phyloP scores from a whole-genome alignment of 2,113 vertebrate species.

The Vireo altiloquus region DNA sequence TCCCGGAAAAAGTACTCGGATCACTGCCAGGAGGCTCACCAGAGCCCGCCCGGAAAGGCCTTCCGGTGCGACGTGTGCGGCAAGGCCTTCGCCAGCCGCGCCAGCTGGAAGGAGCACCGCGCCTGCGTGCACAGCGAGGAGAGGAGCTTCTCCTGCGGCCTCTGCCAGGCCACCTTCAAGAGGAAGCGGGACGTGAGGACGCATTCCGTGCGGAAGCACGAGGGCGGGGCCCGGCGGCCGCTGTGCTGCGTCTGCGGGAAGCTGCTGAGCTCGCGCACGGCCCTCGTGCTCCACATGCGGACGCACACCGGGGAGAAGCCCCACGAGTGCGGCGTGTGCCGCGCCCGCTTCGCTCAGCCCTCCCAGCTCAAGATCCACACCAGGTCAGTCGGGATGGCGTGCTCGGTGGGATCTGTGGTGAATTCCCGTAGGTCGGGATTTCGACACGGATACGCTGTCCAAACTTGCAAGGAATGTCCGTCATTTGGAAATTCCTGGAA shows the following conservation, averaged over 20 bases:
- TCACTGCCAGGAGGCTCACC: slow-evolving; percentile 59
- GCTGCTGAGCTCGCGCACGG: slow-evolving; percentile 68
- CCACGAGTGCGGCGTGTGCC: slow-evolving; percentile 54
- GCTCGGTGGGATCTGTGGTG: background rate
- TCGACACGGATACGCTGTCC: background rate
- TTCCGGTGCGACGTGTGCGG: slow-evolving; percentile 66
- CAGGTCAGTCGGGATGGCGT: background rate
- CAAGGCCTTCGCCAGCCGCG: slow-evolving; percentile 57
- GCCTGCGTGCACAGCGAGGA: slow-evolving; percentile 62
- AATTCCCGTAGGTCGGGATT: background rate
- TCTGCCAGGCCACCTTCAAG: slow-evolving; percentile 66
- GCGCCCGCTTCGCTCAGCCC: slow-evolving; percentile 58
- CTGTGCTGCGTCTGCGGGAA: slow-evolving; percentile 71
- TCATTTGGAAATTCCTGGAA: background rate
- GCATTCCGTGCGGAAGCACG: slow-evolving; percentile 51
- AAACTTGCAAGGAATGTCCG: background rate
- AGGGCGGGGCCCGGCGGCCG: slow-evolving; percentile 60
- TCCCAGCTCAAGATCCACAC: slow-evolving; percentile 73
- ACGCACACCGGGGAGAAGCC: slow-evolving; percentile 70
- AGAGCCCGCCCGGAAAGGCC: slow-evolving; percentile 54
- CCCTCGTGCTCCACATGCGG: slow-evolving; percentile 67
- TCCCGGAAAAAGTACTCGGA: slow-evolving; percentile 47
- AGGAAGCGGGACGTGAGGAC: slow-evolving; percentile 64
- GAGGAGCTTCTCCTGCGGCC: slow-evolving; percentile 64
- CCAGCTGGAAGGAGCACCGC: slow-evolving; percentile 67